Conservation (phyloP, 2,888 invertebrate species). For the Amphipyra tragopoginis region DNA sequence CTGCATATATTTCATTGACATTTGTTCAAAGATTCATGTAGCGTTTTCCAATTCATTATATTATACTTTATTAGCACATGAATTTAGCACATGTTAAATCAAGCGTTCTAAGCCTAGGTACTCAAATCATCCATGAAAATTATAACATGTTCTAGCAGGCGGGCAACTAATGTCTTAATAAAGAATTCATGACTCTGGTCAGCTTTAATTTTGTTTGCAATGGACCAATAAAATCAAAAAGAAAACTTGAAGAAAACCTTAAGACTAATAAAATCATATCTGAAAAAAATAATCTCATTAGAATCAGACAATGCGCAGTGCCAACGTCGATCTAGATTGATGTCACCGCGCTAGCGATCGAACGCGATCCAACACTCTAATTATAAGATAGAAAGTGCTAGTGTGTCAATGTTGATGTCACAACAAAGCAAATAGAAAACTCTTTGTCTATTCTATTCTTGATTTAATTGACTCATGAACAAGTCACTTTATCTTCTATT, state of each 20-base stretch:
- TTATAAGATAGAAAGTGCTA: conserved; percentile 74
- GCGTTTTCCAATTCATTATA: too few relatives aligned
- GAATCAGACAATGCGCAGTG: conserved; percentile 55
- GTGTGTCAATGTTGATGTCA: conserved; percentile 82
- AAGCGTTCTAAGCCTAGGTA: too few relatives aligned
- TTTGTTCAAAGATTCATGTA: too few relatives aligned
- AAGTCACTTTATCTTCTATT: conserved; percentile 43
- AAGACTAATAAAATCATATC: conserved; percentile 35
- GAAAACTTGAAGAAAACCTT: neutral
- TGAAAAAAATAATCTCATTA: conserved; percentile 57
- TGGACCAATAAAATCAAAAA: neutral
- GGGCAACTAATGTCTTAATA: too few relatives aligned
- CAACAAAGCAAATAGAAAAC: conserved; percentile 62
- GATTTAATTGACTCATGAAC: conserved; percentile 62
- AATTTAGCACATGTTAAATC: too few relatives aligned
- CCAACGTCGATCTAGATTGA: conserved; percentile 75
- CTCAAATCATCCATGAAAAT: too few relatives aligned
- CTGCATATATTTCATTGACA: too few relatives aligned
- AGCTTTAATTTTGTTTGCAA: too few relatives aligned
- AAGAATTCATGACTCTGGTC: too few relatives aligned
- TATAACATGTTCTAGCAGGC: too few relatives aligned
- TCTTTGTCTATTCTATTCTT: conserved; percentile 63
- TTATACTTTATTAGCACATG: too few relatives aligned
- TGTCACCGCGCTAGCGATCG: conserved; percentile 64
- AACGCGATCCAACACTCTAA: conserved; percentile 66